Base-by-base conservation (phyloP, 2,113 vertebrate species). In the Ammospiza caudacuta region DNA sequence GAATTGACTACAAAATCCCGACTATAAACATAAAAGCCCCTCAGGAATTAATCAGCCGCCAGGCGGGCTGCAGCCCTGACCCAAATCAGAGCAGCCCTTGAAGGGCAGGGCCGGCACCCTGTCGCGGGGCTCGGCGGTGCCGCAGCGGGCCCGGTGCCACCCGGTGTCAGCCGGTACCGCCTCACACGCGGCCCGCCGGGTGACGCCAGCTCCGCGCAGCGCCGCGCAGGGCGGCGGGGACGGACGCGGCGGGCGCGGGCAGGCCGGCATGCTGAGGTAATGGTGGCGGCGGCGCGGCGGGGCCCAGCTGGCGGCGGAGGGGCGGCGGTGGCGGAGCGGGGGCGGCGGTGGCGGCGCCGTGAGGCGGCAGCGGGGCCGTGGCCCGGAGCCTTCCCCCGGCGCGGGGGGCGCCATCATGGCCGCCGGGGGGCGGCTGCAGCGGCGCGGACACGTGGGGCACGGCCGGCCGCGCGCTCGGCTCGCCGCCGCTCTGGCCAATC, bases 71-170 rank as follows among this genome's bases (percentile, higher is more conserved):
- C 39, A 70, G 51, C 29, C 22, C 31, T 2, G 31, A 85, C 19
- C 43, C 44, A 21, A 75, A 16, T 1, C 27, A 2, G 3, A 27
- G 2, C 21, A 8, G 2, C 25, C 35, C 17, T 1, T 1, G 10
- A 9, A 20, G 29, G 66, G 41, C 57, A 29, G 7, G 24, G 64
- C 47, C 5, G 27, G 20, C 21, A 15, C 33, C 44, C 66, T 10
- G 24, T 29, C 52, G 15, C 16, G 46, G 15, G 37, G 57, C 51
- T 6, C 58, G n/a, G 68, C 2, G 82, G 49, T 47, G 82, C 58
- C 49, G 68, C 81, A 3, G 41, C 49, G 81, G 81, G 82, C 69
- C 51, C 52, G 70, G 4, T 41, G 82, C 29, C 82, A n/a, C 82
- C 69, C 69, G 82, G 11, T 64, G 81, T 17, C 68, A 70, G 7